These are phyloP conservation scores for Ranitomeya variabilis DNA, from an alignment of 2,113 vertebrate genomes.

Conservation along the genomic window DNA sequence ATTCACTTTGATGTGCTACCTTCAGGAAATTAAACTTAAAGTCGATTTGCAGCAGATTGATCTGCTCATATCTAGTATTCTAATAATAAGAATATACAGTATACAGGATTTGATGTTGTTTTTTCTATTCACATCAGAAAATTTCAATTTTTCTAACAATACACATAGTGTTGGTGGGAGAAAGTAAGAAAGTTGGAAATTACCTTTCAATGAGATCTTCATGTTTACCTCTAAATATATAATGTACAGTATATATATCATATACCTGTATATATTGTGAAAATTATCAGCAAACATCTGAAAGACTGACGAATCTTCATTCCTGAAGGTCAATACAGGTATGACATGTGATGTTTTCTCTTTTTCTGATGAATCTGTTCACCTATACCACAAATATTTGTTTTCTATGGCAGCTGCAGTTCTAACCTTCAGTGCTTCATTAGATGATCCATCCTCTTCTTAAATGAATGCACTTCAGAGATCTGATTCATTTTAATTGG, in stretches of 20 bases:
- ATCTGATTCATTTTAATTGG: conserved; percentile 25
- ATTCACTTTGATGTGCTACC: too few species aligned
- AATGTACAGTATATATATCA: neutral
- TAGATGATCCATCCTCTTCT: conserved; percentile 20
- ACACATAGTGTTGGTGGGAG: too few species aligned
- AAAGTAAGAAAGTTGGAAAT: too few species aligned
- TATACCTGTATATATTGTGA: neutral
- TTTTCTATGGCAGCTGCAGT: neutral
- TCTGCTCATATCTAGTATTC: too few species aligned
- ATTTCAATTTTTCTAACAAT: too few species aligned
- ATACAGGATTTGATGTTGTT: too few species aligned
- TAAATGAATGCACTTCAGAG: conserved; percentile 25
- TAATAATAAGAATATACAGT: too few species aligned
- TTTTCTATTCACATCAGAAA: too few species aligned
- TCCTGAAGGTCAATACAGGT: neutral
- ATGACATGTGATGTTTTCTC: neutral
- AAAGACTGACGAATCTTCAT: neutral
- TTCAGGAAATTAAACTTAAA: too few species aligned
- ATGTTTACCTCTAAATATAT: too few species aligned
- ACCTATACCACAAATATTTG: neutral
- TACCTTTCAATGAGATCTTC: too few species aligned
- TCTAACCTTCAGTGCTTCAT: conserved; percentile 6
- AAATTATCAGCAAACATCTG: neutral
- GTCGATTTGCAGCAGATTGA: too few species aligned
- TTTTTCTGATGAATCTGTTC: neutral